A percentile compares a stretch with the other conserved stretches of the same genome.
These are phyloP conservation scores for Athrips mouffetella DNA, from an alignment of 2,888 invertebrate species.

Conservation along the genomic window DNA sequence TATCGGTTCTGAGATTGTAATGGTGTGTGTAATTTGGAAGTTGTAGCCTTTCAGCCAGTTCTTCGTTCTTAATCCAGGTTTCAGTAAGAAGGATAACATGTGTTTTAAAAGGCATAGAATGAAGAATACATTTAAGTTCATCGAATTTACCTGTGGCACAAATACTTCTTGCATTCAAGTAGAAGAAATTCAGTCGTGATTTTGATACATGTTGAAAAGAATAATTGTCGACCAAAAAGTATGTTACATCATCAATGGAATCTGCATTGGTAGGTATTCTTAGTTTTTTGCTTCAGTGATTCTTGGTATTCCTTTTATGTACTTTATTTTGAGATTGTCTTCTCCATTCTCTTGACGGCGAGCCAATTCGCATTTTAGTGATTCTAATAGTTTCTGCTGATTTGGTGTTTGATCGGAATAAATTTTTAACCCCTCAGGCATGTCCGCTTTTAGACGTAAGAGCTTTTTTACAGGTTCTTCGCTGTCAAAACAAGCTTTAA, in stretches of 20 bases:
- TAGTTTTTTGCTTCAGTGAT: not conserved
- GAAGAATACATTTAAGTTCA: slow-evolving; percentile 11
- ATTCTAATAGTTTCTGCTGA: too few species aligned
- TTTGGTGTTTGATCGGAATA: too few species aligned
- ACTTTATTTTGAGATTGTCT: not conserved
- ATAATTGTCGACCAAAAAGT: slow-evolving; percentile 7
- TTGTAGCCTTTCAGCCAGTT: slow-evolving; percentile 1
- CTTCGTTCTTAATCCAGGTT: slow-evolving; percentile 12
- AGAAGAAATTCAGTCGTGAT: slow-evolving; percentile 11
- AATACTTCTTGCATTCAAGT: slow-evolving; percentile 14
- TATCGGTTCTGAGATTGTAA: slow-evolving; percentile 16
- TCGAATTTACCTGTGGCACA: slow-evolving; percentile 3
- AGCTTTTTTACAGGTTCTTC: too few species aligned
- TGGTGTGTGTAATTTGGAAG: slow-evolving; percentile 20
- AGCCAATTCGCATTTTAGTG: too few species aligned
- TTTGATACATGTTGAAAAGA: not conserved
- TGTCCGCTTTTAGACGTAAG: too few species aligned
- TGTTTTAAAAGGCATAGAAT: slow-evolving; percentile 10
- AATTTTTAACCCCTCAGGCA: too few species aligned
- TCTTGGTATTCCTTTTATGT: not conserved
- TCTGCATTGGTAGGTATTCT: not conserved
- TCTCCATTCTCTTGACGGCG: not conserved
- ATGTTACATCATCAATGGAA: not conserved
- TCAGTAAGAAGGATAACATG: slow-evolving; percentile 8
- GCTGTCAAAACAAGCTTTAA: too few species aligned